A percentile compares a stretch with the other conserved stretches of the same genome.
phyloP scores from a whole-genome alignment of 2,113 vertebrate species.

The Leuciscus idus region DNA sequence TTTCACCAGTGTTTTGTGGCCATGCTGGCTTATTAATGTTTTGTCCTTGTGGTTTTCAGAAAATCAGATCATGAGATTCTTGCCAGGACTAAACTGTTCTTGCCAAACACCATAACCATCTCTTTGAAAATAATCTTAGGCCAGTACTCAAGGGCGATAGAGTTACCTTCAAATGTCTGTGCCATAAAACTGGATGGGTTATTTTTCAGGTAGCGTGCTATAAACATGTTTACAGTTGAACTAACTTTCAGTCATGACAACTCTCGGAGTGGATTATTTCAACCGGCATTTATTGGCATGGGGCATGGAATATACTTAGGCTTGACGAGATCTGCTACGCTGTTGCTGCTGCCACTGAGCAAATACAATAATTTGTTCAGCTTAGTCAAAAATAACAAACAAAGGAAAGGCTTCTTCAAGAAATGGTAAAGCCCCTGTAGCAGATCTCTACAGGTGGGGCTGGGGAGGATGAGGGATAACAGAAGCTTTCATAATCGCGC shows the following conservation, averaged over 20 bases:
- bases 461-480: background rate
- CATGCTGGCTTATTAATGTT: conserved; percentile 10
- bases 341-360: too few relatives aligned
- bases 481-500: background rate
- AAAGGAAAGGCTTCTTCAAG: too few relatives aligned
- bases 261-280: too few relatives aligned
- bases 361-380: too few relatives aligned
- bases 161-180: conserved; percentile 4
- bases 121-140: conserved; percentile 20
- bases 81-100: background rate
- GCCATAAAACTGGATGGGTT: background rate
- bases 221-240: conserved; percentile 18
- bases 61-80: background rate
- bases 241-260: background rate
- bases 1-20: conserved; percentile 25
- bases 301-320: too few relatives aligned
- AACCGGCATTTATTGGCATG: too few relatives aligned
- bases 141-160: background rate
- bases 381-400: too few relatives aligned
- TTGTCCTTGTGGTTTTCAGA: conserved; percentile 36
- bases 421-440: too few relatives aligned
- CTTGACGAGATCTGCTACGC: too few relatives aligned
- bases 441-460: background rate
- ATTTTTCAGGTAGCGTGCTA: background rate
- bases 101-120: conserved; percentile 12